These are phyloP conservation scores for Antheraea pernyi DNA, from an alignment of 1,140 invertebrate genomes.

Conservation along the genomic window DNA sequence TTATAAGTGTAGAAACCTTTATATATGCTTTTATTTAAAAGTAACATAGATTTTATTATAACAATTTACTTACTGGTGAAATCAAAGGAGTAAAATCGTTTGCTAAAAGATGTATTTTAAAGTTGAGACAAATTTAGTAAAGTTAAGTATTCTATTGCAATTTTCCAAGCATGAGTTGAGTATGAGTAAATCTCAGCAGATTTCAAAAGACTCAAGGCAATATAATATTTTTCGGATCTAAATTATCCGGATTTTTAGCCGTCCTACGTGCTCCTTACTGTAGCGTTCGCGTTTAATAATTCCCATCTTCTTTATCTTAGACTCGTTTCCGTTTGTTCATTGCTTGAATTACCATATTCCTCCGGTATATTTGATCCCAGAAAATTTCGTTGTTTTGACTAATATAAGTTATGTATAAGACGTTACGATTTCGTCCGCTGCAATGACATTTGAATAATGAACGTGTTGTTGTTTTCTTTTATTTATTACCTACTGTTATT, in stretches of 20 bases:
- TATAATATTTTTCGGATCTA: background rate
- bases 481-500: background rate
- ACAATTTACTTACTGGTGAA: too few species aligned
- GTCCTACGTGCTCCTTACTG: background rate
- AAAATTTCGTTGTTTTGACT: slow-evolving; percentile 2
- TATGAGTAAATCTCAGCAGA: background rate
- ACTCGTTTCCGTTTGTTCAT: slow-evolving; percentile 10
- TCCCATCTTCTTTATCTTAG: slow-evolving; percentile 6
- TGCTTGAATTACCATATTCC: slow-evolving; percentile 14
- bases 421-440: background rate
- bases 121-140: background rate
- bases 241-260: background rate
- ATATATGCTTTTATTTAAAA: too few species aligned
- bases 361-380: background rate
- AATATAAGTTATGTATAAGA: slow-evolving; percentile 1
- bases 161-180: background rate
- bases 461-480: background rate
- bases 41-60: too few species aligned
- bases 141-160: background rate
- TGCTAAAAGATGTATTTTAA: background rate
- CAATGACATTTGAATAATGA: background rate
- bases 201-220: background rate
- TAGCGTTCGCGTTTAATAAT: slow-evolving; percentile 1
- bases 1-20: too few species aligned
- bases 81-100: too few species aligned